These are phyloP conservation scores for Hycleus phaleratus DNA, from an alignment of 1,140 invertebrate species.

Conservation along the genomic window DNA sequence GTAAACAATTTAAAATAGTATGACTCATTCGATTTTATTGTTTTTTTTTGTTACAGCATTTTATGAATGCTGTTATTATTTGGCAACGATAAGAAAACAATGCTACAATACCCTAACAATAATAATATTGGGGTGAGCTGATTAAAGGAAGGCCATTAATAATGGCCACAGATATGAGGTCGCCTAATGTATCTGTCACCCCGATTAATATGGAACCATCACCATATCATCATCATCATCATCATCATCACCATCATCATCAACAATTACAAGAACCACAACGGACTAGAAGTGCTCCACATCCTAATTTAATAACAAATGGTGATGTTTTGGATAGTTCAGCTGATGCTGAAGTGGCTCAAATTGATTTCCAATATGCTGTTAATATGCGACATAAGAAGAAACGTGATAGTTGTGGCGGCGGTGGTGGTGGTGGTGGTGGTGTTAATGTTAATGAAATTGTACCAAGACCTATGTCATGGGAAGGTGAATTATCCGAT, in stretches of 20 bases:
- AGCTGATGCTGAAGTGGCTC: slow-evolving; percentile 37
- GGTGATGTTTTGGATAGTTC: slow-evolving; percentile 31
- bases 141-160: slow-evolving; percentile 20
- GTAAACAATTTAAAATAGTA: too few species aligned
- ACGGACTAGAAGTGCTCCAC: slow-evolving; percentile 26
- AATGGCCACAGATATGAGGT: slow-evolving; percentile 39
- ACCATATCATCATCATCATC: slow-evolving; percentile 19
- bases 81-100: neutral
- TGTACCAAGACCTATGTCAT: slow-evolving; percentile 69
- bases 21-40: too few species aligned
- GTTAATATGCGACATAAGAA: slow-evolving; percentile 37
- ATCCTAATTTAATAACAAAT: slow-evolving; percentile 17
- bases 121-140: slow-evolving; percentile 25
- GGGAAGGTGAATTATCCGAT: slow-evolving; percentile 84
- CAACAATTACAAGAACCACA: slow-evolving; percentile 18
- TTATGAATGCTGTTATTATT: too few species aligned
- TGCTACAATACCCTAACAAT: neutral
- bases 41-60: too few species aligned
- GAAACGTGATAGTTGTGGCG: slow-evolving; percentile 20
- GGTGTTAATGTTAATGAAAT: too few species aligned
- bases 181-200: slow-evolving; percentile 40
- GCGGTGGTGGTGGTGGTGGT: too few species aligned
- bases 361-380: slow-evolving; percentile 37
- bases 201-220: slow-evolving; percentile 39
- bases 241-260: neutral